phyloP scores from a whole-genome alignment of 2,888 invertebrate species.

The Epinotia brunnichana region DNA sequence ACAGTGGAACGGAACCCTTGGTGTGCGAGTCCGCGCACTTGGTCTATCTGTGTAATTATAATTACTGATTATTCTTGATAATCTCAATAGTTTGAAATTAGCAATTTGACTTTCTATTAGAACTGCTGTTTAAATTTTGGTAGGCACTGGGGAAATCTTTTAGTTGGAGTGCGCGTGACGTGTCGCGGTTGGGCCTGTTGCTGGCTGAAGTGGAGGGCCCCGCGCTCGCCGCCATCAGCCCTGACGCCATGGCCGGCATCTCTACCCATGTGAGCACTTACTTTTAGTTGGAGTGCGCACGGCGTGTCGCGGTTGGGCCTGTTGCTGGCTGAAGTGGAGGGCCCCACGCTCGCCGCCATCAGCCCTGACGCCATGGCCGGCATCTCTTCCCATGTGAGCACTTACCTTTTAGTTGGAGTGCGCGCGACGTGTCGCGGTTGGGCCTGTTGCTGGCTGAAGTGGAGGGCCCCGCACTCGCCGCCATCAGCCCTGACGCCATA shows the following conservation, averaged over 20 bases:
- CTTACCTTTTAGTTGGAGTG: conserved; percentile 73
- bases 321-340: conserved; percentile 69
- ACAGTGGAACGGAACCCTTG: neutral
- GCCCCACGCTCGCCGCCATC: conserved; percentile 63
- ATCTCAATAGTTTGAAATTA: neutral
- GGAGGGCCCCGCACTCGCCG: conserved; percentile 62
- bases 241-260: conserved; percentile 71
- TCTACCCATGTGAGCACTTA: conserved; percentile 63
- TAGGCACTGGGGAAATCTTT: conserved; percentile 75
- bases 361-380: conserved; percentile 73
- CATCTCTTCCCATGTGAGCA: conserved; percentile 67
- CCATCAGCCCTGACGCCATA: conserved; percentile 72
- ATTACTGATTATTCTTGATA: too few relatives aligned
- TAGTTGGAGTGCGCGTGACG: conserved; percentile 75
- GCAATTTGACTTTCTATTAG: neutral
- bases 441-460: conserved; percentile 72
- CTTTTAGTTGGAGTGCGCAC: conserved; percentile 74
- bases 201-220: conserved; percentile 68
- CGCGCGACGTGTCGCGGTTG: conserved; percentile 70
- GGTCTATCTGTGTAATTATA: too few relatives aligned
- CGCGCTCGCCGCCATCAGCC: conserved; percentile 67
- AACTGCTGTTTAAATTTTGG: conserved; percentile 49
- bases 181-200: conserved; percentile 70
- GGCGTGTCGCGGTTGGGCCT: conserved; percentile 73
- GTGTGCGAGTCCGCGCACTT: too few relatives aligned